Percentiles rank a stretch among this genome's conserved stretches.
Evolutionary conservation across 2,113 vertebrate species (phyloP).

Genomic region (Mormoops blainvillei): DNA sequence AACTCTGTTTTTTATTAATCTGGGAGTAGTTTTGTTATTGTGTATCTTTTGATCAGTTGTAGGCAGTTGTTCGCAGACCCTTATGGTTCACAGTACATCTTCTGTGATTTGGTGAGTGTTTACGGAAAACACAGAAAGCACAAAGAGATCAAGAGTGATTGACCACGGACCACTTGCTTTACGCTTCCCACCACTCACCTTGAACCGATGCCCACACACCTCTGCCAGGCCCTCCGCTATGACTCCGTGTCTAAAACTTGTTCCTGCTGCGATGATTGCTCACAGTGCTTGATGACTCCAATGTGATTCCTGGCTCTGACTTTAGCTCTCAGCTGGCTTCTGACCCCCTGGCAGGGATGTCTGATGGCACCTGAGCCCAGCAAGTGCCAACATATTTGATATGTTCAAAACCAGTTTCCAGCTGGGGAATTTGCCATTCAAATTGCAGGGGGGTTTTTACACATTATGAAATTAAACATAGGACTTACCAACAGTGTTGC

Average conservation of each 20-base stretch:
- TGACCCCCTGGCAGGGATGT: background rate
- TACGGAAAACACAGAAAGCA: background rate
- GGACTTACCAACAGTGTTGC: background rate
- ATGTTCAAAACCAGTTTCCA: background rate
- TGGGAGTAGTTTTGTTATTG: background rate
- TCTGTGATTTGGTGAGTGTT: background rate
- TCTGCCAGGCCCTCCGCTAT: background rate
- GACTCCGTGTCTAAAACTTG: background rate
- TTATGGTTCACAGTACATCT: background rate
- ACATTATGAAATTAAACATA: slow-evolving; percentile 10
- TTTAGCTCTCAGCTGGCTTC: background rate
- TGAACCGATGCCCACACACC: accelerated
- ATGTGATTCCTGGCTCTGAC: background rate
- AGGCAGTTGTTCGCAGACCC: background rate
- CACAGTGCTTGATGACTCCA: background rate
- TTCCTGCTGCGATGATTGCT: background rate
- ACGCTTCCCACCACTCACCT: background rate
- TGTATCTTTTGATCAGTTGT: background rate
- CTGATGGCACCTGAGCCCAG: background rate
- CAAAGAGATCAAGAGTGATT: background rate
- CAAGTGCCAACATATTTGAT: background rate
- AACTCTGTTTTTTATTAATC: background rate
- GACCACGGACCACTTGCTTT: background rate
- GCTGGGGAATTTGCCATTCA: slow-evolving; percentile 16
- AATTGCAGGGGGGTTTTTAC: background rate